These are phyloP conservation scores for Archilochus colubris DNA, from an alignment of 2,113 vertebrate species.

Conservation along the genomic window DNA sequence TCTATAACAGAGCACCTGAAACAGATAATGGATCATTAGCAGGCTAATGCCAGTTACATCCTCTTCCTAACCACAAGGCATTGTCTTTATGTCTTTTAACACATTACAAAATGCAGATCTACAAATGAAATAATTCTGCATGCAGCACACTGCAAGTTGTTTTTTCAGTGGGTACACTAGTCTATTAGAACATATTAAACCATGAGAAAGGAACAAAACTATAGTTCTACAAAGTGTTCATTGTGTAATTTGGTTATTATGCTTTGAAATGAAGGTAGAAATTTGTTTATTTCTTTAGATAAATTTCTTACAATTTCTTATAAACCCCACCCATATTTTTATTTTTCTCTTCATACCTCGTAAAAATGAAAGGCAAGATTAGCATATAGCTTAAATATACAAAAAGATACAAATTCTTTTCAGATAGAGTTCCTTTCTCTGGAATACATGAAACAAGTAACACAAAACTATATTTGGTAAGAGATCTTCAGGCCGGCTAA, in stretches of 20 bases:
- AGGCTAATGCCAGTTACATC: conserved; percentile 10
- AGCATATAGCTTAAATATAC: conserved; percentile 70
- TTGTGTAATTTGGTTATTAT: conserved; percentile 41
- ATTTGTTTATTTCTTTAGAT: conserved; percentile 52
- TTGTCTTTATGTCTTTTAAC: conserved; percentile 1
- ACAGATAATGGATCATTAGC: conserved; percentile 8
- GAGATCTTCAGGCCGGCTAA: conserved; percentile 73
- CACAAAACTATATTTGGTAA: conserved; percentile 75
- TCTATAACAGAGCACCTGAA: conserved; percentile 34
- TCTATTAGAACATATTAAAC: conserved; percentile 28
- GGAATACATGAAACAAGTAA: conserved; percentile 75
- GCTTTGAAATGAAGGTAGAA: conserved; percentile 71
- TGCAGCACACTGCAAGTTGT: conserved; percentile 16
- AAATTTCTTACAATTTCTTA: conserved; percentile 53
- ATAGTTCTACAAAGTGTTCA: conserved; percentile 51
- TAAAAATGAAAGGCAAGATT: conserved; percentile 75
- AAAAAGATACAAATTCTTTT: conserved; percentile 79
- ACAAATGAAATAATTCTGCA: conserved; percentile 60
- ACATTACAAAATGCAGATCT: conserved; percentile 61
- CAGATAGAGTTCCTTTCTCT: conserved; percentile 74
- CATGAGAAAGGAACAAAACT: conserved; percentile 45
- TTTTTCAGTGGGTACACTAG: conserved; percentile 4
- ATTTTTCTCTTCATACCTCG: conserved; percentile 41
- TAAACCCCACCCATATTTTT: conserved; percentile 59
- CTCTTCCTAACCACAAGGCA: conserved; percentile 2